Conservation (phyloP, 2,888 invertebrate genomes). For the Panopea generosa region DNA sequence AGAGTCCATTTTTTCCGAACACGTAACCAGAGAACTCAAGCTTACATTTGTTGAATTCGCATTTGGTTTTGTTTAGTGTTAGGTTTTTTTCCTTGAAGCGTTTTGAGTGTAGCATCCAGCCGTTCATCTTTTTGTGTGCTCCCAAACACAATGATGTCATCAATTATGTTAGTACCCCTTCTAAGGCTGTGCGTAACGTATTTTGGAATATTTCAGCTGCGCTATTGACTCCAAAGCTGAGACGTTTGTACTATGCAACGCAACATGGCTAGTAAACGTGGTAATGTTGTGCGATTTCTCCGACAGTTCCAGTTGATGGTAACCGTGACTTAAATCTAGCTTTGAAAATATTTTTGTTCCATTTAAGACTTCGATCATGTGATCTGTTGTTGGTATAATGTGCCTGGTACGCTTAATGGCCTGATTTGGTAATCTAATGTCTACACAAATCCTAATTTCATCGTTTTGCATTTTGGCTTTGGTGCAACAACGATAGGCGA, state of each 20-base stretch:
- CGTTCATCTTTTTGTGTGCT: not conserved
- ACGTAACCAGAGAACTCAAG: slow-evolving; percentile 34
- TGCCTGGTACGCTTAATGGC: slow-evolving; percentile 50
- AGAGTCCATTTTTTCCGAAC: slow-evolving; percentile 18
- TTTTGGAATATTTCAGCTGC: slow-evolving; percentile 37
- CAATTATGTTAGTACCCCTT: no score
- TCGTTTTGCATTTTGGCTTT: slow-evolving; percentile 14
- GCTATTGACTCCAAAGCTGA: slow-evolving; percentile 22
- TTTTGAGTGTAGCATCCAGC: slow-evolving; percentile 66
- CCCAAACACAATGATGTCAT: no score
- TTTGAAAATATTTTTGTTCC: slow-evolving; percentile 59
- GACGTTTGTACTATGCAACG: slow-evolving; percentile 32
- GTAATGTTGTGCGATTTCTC: slow-evolving; percentile 55
- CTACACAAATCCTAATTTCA: slow-evolving; percentile 8
- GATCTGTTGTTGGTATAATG: slow-evolving; percentile 59
- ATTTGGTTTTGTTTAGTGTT: slow-evolving; percentile 16
- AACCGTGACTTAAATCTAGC: slow-evolving; percentile 52
- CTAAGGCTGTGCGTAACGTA: no score
- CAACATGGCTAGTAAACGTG: slow-evolving; percentile 55
- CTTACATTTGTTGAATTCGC: slow-evolving; percentile 9
- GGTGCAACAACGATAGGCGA: slow-evolving; percentile 64
- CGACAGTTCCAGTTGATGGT: slow-evolving; percentile 65
- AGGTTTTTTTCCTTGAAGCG: slow-evolving; percentile 16
- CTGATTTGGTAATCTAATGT: not conserved
- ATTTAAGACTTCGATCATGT: slow-evolving; percentile 56